Evolutionary conservation across 1,140 invertebrate genomes (phyloP).

Genomic region (Grapholita molesta): DNA sequence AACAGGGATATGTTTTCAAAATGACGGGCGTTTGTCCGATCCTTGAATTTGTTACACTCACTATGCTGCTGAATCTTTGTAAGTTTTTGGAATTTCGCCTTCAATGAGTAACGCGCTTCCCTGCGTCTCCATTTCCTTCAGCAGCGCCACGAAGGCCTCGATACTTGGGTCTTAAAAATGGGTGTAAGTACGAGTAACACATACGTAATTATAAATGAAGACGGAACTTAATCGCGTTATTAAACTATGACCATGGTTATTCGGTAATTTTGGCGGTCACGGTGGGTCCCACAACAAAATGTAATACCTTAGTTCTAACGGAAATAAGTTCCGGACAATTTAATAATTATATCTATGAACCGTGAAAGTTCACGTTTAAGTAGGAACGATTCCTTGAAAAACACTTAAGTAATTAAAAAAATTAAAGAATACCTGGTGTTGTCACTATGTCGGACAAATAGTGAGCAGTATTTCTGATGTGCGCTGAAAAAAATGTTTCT

Average conservation of each 20-base stretch:
- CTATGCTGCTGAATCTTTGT: constrained; percentile 54
- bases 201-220: no score
- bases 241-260: no score
- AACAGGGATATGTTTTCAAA: no score
- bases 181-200: not conserved
- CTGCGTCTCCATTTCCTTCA: constrained; percentile 56
- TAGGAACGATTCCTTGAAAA: no score
- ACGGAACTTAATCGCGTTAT: no score
- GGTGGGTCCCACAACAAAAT: no score
- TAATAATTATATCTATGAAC: not conserved
- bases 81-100: constrained; percentile 54
- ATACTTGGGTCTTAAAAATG: constrained; percentile 24
- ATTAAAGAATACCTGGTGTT: constrained; percentile 61
- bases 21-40: no score
- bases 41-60: constrained; percentile 32
- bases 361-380: no score
- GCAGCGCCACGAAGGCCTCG: constrained; percentile 55
- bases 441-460: constrained; percentile 52
- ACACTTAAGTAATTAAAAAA: no score
- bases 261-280: no score
- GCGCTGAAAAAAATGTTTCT: constrained; percentile 41
- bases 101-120: constrained; percentile 49
- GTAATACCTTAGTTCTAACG: no score
- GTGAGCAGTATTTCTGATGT: constrained; percentile 46
- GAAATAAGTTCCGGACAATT: no score